Evolutionary conservation across 2,888 invertebrate genomes (phyloP).

Genomic region (Pogonocherus hispidulus): DNA sequence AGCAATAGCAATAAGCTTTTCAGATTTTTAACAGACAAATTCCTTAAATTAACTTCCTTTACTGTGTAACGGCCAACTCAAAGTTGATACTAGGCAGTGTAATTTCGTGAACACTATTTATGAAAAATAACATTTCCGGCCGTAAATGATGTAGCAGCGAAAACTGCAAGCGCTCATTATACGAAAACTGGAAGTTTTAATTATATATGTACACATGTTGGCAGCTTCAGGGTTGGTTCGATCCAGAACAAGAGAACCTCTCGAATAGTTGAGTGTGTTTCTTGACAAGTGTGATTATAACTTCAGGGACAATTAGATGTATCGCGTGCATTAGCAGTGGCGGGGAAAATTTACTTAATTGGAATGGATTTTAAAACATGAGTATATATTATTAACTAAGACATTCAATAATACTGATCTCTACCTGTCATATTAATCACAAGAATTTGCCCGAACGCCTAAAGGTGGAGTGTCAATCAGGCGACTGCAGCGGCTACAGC

Average conservation of each 20-base stretch:
- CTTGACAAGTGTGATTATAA: slow-evolving; percentile 4
- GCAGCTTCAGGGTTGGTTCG: neutral
- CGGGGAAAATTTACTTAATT: too few species aligned
- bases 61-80: too few species aligned
- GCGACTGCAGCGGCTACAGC: too few species aligned
- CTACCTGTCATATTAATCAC: too few species aligned
- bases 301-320: neutral
- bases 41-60: too few species aligned
- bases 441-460: too few species aligned
- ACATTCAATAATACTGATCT: too few species aligned
- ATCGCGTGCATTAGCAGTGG: neutral
- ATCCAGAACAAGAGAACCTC: neutral
- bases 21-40: too few species aligned
- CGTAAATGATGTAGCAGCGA: neutral
- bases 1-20: too few species aligned
- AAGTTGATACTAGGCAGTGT: neutral
- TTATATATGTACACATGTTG: neutral
- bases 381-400: too few species aligned
- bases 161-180: slow-evolving; percentile 7
- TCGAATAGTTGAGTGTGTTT: neutral
- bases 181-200: slow-evolving; percentile 3
- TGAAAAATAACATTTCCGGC: slow-evolving; percentile 10
- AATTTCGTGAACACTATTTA: neutral
- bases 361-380: too few species aligned
- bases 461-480: too few species aligned